Conservation (phyloP, 2,113 vertebrate genomes). For the Albula goreensis region DNA sequence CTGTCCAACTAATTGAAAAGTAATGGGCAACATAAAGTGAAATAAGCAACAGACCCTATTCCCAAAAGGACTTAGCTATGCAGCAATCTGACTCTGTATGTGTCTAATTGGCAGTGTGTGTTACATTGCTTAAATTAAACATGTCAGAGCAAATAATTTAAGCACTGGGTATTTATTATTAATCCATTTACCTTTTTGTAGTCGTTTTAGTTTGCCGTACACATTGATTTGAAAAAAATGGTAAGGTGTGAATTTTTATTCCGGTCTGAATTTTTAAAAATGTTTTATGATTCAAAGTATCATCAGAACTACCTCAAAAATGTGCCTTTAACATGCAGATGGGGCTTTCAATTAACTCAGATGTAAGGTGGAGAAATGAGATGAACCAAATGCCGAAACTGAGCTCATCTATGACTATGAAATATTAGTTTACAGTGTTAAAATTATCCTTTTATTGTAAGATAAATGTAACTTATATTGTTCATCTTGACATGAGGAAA, state of each 20-base stretch:
- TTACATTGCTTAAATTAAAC: slow-evolving; percentile 23
- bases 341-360: not conserved
- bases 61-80: slow-evolving; percentile 9
- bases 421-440: not conserved
- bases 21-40: slow-evolving; percentile 17
- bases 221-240: not conserved
- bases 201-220: slow-evolving; percentile 11
- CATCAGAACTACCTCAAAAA: not conserved
- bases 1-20: slow-evolving; percentile 6
- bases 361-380: not conserved
- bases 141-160: slow-evolving; percentile 28
- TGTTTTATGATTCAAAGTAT: not conserved
- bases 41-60: slow-evolving; percentile 9
- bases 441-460: not conserved
- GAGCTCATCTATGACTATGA: not conserved
- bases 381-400: not conserved
- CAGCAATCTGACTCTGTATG: slow-evolving; percentile 16
- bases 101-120: slow-evolving; percentile 27
- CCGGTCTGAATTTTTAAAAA: not conserved
- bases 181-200: slow-evolving; percentile 17
- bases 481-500: not conserved
- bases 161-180: slow-evolving; percentile 28
- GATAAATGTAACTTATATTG: not conserved
- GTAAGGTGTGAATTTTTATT: not conserved
- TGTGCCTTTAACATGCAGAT: not conserved